These are phyloP conservation scores for Dicycla oo DNA, from an alignment of 2,888 invertebrate species.

Conservation along the genomic window DNA sequence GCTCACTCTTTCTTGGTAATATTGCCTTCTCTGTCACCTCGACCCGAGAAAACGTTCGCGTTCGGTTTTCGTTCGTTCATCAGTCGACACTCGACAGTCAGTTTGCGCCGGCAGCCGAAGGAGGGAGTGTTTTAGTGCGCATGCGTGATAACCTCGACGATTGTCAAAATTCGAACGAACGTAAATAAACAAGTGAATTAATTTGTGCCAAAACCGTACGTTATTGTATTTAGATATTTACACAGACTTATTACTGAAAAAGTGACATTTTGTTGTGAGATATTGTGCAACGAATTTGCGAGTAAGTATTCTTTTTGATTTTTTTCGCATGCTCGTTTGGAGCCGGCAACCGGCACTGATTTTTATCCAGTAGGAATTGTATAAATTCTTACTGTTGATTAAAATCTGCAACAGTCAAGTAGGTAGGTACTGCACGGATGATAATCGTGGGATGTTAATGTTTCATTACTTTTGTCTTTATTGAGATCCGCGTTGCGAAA, in stretches of 20 bases:
- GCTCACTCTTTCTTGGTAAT: conserved; percentile 45
- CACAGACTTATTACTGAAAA: conserved; percentile 53
- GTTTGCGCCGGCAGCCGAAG: conserved; percentile 79
- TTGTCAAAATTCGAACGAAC: conserved; percentile 82
- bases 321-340: conserved; percentile 79
- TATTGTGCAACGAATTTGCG: conserved; percentile 82
- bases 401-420: conserved; percentile 41
- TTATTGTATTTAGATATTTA: conserved; percentile 63
- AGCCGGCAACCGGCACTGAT: conserved; percentile 78
- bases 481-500: conserved; percentile 13
- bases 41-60: conserved; percentile 53
- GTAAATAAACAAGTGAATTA: conserved; percentile 86
- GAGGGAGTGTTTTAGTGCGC: conserved; percentile 76
- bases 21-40: conserved; percentile 43
- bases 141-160: conserved; percentile 78
- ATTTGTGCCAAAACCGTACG: conserved; percentile 73
- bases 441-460: conserved; percentile 48
- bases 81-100: too few species aligned
- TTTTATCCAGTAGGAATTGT: conserved; percentile 76
- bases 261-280: conserved; percentile 70
- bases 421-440: conserved; percentile 29
- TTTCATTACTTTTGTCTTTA: conserved; percentile 37
- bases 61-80: conserved; percentile 68
- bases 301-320: conserved; percentile 82
- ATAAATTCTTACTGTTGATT: conserved; percentile 59